These are phyloP conservation scores for Gryllus bimaculatus DNA, from an alignment of 1,140 invertebrate genomes.

Conservation along the genomic window DNA sequence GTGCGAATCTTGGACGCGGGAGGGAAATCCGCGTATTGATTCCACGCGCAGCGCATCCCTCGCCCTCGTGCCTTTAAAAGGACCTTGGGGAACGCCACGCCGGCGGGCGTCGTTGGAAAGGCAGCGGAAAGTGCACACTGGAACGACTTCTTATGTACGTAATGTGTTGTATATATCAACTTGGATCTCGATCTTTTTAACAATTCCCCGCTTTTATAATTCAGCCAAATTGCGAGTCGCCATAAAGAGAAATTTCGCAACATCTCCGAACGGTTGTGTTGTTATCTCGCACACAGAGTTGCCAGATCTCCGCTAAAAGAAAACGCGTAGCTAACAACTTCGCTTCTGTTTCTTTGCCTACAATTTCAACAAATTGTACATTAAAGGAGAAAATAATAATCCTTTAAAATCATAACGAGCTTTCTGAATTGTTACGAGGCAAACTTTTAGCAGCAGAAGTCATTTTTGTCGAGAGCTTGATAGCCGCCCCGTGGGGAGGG, in stretches of 20 bases:
- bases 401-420: constrained; percentile 1
- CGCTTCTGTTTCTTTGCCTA: background rate
- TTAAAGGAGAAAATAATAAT: constrained; percentile 2
- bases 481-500: background rate
- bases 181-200: background rate
- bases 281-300: background rate
- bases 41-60: no score
- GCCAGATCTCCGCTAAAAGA: background rate
- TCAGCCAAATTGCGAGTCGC: background rate
- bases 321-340: background rate
- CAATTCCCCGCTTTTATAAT: background rate
- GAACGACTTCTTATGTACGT: background rate
- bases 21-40: no score
- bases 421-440: background rate
- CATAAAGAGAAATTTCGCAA: background rate
- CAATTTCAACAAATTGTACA: background rate
- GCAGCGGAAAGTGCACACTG: no score
- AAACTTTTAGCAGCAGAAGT: background rate
- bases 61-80: no score
- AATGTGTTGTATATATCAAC: background rate
- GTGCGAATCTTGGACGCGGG: no score
- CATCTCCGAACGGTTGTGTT: background rate
- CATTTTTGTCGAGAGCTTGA: background rate
- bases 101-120: no score
- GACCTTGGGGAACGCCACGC: no score